These are phyloP conservation scores for Drymodes brunneopygia DNA, from an alignment of 2,113 vertebrate species.

Conservation along the genomic window DNA sequence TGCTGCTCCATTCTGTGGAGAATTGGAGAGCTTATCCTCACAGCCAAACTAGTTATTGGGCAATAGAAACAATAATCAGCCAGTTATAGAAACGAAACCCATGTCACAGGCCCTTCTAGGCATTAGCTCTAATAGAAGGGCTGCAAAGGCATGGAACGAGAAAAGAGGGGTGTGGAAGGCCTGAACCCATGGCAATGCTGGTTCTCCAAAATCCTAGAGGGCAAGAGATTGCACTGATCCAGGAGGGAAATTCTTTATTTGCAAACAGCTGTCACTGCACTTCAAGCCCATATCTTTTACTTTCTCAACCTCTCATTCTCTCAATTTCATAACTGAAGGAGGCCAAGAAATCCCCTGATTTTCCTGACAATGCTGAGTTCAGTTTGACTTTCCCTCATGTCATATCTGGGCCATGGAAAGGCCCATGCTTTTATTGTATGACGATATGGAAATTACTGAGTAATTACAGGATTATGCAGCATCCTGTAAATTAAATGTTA, in stretches of 20 bases:
- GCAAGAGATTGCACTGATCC: background rate
- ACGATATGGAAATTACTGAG: constrained; percentile 59
- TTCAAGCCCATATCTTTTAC: background rate
- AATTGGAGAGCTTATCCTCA: background rate
- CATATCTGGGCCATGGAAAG: constrained; percentile 46
- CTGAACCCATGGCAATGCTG: background rate
- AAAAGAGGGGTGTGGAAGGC: background rate
- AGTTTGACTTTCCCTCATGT: constrained; percentile 43
- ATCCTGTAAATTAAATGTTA: constrained; percentile 75
- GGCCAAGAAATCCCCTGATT: background rate
- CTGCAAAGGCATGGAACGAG: background rate
- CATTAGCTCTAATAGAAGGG: background rate
- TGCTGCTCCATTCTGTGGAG: background rate
- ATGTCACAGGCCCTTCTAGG: background rate
- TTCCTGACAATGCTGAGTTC: background rate
- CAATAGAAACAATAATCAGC: background rate
- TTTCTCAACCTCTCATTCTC: background rate
- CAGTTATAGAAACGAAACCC: background rate
- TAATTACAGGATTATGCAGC: constrained; percentile 76
- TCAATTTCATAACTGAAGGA: background rate
- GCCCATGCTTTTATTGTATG: constrained; percentile 37
- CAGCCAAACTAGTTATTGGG: background rate
- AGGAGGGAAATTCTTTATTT: background rate
- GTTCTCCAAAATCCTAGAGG: background rate
- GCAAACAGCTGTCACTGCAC: background rate